These are phyloP conservation scores for Palythoa grandiflora DNA, from an alignment of 92 coral and sea anemone species.

Conservation along the genomic window DNA sequence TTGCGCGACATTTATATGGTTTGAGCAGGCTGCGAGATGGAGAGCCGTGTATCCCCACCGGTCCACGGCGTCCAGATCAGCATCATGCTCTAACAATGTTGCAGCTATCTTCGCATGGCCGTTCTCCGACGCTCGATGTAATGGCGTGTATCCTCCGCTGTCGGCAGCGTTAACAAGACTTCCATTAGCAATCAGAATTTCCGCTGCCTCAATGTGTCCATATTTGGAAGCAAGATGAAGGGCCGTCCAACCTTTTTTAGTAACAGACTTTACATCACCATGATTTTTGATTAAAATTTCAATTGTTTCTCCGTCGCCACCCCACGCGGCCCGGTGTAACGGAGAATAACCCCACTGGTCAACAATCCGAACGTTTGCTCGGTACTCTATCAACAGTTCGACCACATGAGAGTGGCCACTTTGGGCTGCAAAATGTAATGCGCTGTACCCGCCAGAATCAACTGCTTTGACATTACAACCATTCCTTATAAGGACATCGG, in stretches of 20 bases:
- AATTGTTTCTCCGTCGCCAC: slow-evolving; percentile 36
- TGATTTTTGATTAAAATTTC: slow-evolving; percentile 20
- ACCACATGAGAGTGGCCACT: slow-evolving; percentile 39
- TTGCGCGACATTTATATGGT: slow-evolving; percentile 1
- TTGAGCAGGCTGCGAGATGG: slow-evolving; percentile 31
- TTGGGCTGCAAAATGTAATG: slow-evolving; percentile 46
- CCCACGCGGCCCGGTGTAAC: slow-evolving; percentile 39
- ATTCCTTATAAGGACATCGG: slow-evolving; percentile 40
- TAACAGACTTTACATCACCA: slow-evolving; percentile 30
- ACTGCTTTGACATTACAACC: slow-evolving; percentile 35
- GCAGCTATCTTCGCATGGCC: slow-evolving; percentile 27
- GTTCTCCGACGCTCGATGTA: slow-evolving; percentile 37
- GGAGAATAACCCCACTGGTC: slow-evolving; percentile 45
- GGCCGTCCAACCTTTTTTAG: slow-evolving; percentile 41
- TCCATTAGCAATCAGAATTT: slow-evolving; percentile 11
- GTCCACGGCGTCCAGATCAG: slow-evolving; percentile 37
- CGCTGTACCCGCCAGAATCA: slow-evolving; percentile 42
- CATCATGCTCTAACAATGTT: slow-evolving; percentile 14
- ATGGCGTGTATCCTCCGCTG: slow-evolving; percentile 36
- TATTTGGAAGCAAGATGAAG: slow-evolving; percentile 42
- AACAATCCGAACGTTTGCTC: slow-evolving; percentile 8
- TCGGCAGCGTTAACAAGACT: slow-evolving; percentile 11
- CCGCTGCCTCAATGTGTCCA: slow-evolving; percentile 26
- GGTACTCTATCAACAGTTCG: slow-evolving; percentile 24
- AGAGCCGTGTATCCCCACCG: slow-evolving; percentile 41